Conservation (phyloP, 1,140 invertebrate species). For the Tribolium castaneum region DNA sequence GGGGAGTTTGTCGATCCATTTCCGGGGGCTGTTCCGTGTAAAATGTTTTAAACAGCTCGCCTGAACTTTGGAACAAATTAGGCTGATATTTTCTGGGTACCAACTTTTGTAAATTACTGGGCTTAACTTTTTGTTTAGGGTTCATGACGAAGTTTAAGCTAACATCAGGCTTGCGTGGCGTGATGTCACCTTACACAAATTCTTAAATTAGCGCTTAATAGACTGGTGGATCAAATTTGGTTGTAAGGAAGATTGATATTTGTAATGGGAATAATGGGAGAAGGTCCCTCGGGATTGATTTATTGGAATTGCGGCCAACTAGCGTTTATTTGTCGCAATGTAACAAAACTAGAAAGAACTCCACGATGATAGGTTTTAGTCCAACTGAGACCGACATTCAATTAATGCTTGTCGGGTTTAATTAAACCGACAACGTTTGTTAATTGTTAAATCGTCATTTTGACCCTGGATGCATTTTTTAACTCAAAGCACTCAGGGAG, state of each 20-base stretch:
- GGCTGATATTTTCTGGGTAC: slow-evolving; percentile 13
- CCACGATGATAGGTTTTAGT: slow-evolving; percentile 8
- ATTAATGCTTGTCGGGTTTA: slow-evolving; percentile 23
- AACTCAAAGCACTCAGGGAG: background rate
- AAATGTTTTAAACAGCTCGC: slow-evolving; percentile 30
- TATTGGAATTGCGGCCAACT: background rate
- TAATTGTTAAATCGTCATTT: slow-evolving; percentile 20
- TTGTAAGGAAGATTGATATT: no score
- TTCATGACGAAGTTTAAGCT: slow-evolving; percentile 5
- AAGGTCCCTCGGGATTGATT: background rate
- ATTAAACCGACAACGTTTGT: slow-evolving; percentile 10
- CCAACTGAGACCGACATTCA: slow-evolving; percentile 21
- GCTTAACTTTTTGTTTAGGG: slow-evolving; percentile 11
- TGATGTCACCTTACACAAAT: slow-evolving; percentile 7
- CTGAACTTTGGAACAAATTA: slow-evolving; percentile 13
- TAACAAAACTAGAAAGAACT: slow-evolving; percentile 11
- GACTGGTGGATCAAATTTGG: no score
- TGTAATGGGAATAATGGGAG: background rate
- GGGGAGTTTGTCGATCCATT: slow-evolving; percentile 23
- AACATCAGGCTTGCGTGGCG: background rate
- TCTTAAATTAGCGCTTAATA: background rate
- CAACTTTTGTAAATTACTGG: slow-evolving; percentile 15
- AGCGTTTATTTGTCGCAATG: background rate
- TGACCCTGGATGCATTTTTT: slow-evolving; percentile 25
- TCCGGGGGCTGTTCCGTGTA: background rate